Evolutionary conservation across 2,113 vertebrate species (phyloP), one percentile per base, ranked within the genome.

Genomic region (Capreolus pygargus): DNA sequence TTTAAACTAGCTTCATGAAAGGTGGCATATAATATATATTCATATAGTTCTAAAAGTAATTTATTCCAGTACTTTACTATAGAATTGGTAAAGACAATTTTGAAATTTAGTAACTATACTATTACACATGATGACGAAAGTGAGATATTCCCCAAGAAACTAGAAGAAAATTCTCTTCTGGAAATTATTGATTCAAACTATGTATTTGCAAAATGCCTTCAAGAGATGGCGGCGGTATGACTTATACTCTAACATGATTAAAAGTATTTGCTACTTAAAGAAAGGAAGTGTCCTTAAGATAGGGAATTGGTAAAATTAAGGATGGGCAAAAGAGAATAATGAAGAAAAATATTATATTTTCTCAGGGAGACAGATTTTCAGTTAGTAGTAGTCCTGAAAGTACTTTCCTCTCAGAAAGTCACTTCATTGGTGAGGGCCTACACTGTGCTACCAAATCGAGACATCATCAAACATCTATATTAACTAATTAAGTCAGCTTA

Each of bases 1-100:
- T 95, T 97, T 39, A n/a, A 92, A 60, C 11, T 70, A 85, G 21
- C 87, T 84, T 64, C 58, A 92, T 52, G 30, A 95, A 89, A 55
- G 3, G 14, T 79, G 25, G 15, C 28, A 90, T 57, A 86, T 86
- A 95, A 28, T 17, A 89, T 10, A 61, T 36, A 57, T 43, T 54
- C 7, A 39, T 87, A 17, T 21, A 64, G 43, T 91, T 85, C 54
- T n/a, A 81, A 89, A 88, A 95, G 45, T 36, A 93, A 60, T 86
- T 74, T 76, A 91, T 82, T 95, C 60, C 1, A 39, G 7, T 50
- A 47, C 2, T 81, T 58, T 82, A 91, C 15, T 88, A 23, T 9
- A 52, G 30, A 95, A 61, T 30, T 39, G 14, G 74, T 79, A 74
- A 50, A 57, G 28, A 84, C 76, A 92, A 45, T 2, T 86, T 87